Base-by-base conservation (phyloP, 2,113 vertebrate genomes). In the Leptocoma aspasia region DNA sequence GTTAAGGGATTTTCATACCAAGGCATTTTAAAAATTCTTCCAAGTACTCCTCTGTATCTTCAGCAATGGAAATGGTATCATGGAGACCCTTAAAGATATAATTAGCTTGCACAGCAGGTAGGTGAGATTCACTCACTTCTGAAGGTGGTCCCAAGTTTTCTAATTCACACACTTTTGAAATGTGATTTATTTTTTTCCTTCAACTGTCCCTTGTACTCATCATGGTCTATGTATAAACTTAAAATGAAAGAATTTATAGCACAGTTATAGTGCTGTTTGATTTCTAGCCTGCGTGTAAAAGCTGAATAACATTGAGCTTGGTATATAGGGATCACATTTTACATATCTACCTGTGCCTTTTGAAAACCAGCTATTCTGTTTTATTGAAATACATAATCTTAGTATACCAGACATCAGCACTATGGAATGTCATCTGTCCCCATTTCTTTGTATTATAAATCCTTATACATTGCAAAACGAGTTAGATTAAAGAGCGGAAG, bases 371-470 rank as follows among this genome's bases (percentile, higher is more conserved):
- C 12, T 47, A 83, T 95, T 95, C 75, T 1, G 1, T 90, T 95
- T 95, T 88, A 83, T 81, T 81, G 75, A 82, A 95, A 94, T 92
- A 75, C 49, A 77, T 81, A 63, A 82, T 82, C 61, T 93, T 66
- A 81, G 42, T 50, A 90, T 79, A 76, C 47, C 86, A 96, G 89
- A 82, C 59, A 96, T 93, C 94, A 88, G 86, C 3, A 8, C 52
- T 91, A 82, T 63, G 75, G 96, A 96, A 96, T 94, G 68, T 89
- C 83, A 90, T 64, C 93, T 95, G 60, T 86, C 83, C 35, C 50
- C 15, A 79, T 41, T 56, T 89, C 59, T 90, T 93, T 82, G 63
- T 64, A 53, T 68, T 85, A 68, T 59, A 86, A 92, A 94, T 50
- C 47, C 77, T 82, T 92, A 45, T 63, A 79, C 57, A 63, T 79